Evolutionary conservation across 1,140 invertebrate genomes (phyloP).

Genomic region (Daktulosphaira vitifoliae): DNA sequence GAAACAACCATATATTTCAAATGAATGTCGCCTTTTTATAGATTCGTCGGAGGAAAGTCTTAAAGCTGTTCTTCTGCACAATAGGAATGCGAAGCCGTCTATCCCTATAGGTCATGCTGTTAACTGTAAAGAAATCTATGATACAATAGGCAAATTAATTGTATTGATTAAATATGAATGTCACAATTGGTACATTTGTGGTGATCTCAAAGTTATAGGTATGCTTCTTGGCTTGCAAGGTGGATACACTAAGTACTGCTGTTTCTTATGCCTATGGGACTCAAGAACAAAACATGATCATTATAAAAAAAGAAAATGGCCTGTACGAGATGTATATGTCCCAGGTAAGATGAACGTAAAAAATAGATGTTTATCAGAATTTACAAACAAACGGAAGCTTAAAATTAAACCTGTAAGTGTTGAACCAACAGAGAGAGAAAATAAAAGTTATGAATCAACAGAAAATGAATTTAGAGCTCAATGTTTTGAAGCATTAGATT

Average conservation of each 20-base stretch:
- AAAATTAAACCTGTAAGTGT: too few species aligned
- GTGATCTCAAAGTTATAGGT: slow-evolving; percentile 28
- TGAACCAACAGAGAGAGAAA: too few species aligned
- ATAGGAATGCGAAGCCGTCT: too few species aligned
- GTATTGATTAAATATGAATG: too few species aligned
- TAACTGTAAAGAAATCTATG: slow-evolving; percentile 5
- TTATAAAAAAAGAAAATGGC: slow-evolving; percentile 41
- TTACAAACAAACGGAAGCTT: not conserved
- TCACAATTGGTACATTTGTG: slow-evolving; percentile 20
- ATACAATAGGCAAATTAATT: too few species aligned
- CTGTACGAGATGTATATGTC: slow-evolving; percentile 38
- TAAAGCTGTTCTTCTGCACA: slow-evolving; percentile 26
- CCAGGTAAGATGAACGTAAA: too few species aligned
- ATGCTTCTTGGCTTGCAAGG: slow-evolving; percentile 39
- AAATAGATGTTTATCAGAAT: not conserved
- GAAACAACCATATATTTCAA: too few species aligned
- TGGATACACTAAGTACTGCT: slow-evolving; percentile 44
- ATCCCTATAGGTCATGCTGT: slow-evolving; percentile 19
- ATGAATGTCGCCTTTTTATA: slow-evolving; percentile 32
- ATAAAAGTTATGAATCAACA: too few species aligned
- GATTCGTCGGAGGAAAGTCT: slow-evolving; percentile 25
- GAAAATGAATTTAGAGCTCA: too few species aligned
- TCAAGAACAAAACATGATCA: slow-evolving; percentile 41
- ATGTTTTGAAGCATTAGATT: too few species aligned
- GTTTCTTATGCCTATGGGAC: slow-evolving; percentile 45